Percentiles rank a stretch among this genome's conserved stretches.
Evolutionary conservation across 2,888 invertebrate genomes (phyloP).

Genomic region (Agrenia bidenticulata): DNA sequence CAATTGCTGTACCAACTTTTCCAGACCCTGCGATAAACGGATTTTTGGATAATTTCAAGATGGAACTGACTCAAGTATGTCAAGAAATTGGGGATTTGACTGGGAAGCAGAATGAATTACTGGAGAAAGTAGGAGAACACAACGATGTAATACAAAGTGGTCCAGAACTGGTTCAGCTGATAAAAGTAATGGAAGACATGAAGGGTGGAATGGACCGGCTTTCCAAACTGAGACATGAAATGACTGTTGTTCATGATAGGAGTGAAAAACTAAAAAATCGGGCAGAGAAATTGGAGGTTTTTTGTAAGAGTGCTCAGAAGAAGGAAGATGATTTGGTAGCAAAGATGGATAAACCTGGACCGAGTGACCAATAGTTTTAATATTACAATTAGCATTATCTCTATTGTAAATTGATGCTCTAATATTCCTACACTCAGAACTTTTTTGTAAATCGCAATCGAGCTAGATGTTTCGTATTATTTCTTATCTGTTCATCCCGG

Average conservation of each 20-base stretch:
- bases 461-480: no score
- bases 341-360: conserved; percentile 30
- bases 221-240: conserved; percentile 48
- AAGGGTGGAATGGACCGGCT: conserved; percentile 48
- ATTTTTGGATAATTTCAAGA: conserved; percentile 40
- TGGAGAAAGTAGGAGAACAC: conserved; percentile 42
- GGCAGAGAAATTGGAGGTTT: conserved; percentile 36
- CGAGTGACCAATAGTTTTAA: conserved; percentile 4
- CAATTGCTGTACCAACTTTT: conserved; percentile 28
- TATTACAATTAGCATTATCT: no score
- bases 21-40: conserved; percentile 36
- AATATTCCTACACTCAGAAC: no score
- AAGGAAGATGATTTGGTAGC: conserved; percentile 39
- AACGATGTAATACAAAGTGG: conserved; percentile 35
- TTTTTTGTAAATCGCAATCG: no score
- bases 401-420: no score
- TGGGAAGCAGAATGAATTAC: conserved; percentile 36
- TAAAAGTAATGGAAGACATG: conserved; percentile 48
- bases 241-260: conserved; percentile 47
- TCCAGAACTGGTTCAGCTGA: conserved; percentile 39
- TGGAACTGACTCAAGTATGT: conserved; percentile 43
- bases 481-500: no score
- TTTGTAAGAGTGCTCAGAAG: conserved; percentile 34
- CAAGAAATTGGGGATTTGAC: conserved; percentile 42
- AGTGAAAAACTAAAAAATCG: conserved; percentile 47